Conservation (phyloP, 2,888 invertebrate genomes). For the Yponomeuta plumbellus region DNA sequence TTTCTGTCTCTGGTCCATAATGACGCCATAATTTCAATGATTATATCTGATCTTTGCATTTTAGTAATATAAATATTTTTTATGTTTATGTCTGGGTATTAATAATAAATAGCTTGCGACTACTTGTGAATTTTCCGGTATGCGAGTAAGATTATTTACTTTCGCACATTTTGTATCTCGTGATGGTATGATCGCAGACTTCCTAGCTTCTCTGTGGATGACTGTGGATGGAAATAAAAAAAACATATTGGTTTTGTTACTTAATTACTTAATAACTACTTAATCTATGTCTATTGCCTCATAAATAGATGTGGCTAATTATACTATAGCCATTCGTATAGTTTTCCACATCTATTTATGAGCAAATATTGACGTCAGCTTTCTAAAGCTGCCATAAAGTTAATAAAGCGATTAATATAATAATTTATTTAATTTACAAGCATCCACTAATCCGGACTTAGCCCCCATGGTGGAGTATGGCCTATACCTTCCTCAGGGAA, state of each 20-base stretch:
- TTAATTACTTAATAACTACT: no score
- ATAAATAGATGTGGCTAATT: background rate
- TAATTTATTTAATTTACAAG: no score
- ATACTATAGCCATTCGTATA: background rate
- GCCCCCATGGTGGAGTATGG: no score
- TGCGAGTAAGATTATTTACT: background rate
- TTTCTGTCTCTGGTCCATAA: constrained; percentile 2
- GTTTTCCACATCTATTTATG: no score
- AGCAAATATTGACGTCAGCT: no score
- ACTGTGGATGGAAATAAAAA: no score
- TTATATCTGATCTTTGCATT: background rate
- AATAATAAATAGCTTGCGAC: background rate
- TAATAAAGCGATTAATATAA: no score
- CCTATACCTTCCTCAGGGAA: no score
- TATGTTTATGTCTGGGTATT: background rate
- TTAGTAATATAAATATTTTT: background rate
- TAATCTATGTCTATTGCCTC: background rate
- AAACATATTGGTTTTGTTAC: background rate
- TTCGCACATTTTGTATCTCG: background rate
- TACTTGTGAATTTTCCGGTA: background rate
- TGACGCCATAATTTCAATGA: background rate
- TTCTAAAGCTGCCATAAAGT: no score
- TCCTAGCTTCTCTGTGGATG: background rate
- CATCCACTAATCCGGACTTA: no score
- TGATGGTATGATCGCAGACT: background rate